These are phyloP conservation scores for Anthopleura xanthogrammica DNA, from an alignment of 92 coral and sea anemone genomes.

Conservation along the genomic window DNA sequence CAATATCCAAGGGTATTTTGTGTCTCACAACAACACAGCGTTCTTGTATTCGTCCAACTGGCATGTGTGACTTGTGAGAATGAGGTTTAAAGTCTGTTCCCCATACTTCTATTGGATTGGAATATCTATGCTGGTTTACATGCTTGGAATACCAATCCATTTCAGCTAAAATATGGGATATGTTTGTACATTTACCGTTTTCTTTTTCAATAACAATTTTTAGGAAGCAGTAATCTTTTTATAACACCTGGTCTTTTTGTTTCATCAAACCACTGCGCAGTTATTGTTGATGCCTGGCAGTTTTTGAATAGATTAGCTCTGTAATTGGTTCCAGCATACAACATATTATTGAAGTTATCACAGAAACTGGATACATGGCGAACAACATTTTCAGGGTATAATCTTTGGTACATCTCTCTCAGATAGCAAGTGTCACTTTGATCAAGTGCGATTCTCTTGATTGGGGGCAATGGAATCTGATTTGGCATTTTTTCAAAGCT, in stretches of 20 bases:
- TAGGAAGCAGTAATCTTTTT: not conserved
- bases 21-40: constrained; percentile 29
- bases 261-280: constrained; percentile 28
- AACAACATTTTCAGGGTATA: constrained; percentile 9
- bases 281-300: constrained; percentile 18
- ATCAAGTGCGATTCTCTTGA: constrained; percentile 16
- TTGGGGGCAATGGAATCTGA: constrained; percentile 9
- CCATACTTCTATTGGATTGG: constrained; percentile 34
- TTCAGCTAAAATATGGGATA: constrained; percentile 24
- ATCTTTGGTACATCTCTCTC: constrained; percentile 18
- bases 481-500: constrained; percentile 1
- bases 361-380: constrained; percentile 17
- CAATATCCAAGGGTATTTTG: constrained; percentile 2
- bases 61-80: constrained; percentile 18
- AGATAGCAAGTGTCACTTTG: not conserved
- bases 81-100: constrained; percentile 6
- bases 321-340: constrained; percentile 15
- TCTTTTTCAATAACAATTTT: constrained; percentile 17
- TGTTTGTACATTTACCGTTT: constrained; percentile 14
- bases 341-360: constrained; percentile 13
- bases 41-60: constrained; percentile 10
- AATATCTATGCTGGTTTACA: not conserved
- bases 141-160: constrained; percentile 22
- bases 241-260: constrained; percentile 21
- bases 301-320: not conserved